Conservation (phyloP, 2,113 vertebrate genomes). For the Conger conger region DNA sequence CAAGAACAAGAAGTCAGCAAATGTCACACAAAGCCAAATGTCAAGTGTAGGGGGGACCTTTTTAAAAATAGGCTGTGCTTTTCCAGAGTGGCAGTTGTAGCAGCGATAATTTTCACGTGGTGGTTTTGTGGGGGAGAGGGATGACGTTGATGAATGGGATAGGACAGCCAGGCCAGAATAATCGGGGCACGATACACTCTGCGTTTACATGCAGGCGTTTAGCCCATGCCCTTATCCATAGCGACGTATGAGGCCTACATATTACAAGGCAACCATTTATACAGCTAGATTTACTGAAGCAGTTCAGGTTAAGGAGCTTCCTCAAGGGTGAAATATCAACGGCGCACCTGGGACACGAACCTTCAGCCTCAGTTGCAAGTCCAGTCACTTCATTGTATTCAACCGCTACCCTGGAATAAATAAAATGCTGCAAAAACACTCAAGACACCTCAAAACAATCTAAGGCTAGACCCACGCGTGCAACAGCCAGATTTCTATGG, state of each 20-base stretch:
- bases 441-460: not conserved
- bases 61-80: conserved; percentile 14
- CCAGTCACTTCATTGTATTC: too few relatives aligned
- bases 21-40: conserved; percentile 9
- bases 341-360: too few relatives aligned
- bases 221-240: too few relatives aligned
- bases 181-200: not conserved
- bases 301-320: too few relatives aligned
- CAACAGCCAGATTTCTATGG: not conserved
- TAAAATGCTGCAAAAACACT: not conserved
- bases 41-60: not conserved
- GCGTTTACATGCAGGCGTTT: too few relatives aligned
- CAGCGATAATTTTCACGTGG: not conserved
- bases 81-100: not conserved
- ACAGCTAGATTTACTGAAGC: too few relatives aligned
- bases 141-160: not conserved
- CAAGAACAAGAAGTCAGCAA: not conserved
- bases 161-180: not conserved
- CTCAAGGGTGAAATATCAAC: too few relatives aligned
- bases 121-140: not conserved
- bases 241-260: too few relatives aligned
- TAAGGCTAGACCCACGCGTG: not conserved
- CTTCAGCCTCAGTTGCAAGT: too few relatives aligned
- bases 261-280: too few relatives aligned
- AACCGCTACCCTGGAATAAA: not conserved